A percentile compares a stretch with the other conserved stretches of the same genome.
phyloP scores from a whole-genome alignment of 2,888 invertebrate genomes.

The Mechanitis messenoides region DNA sequence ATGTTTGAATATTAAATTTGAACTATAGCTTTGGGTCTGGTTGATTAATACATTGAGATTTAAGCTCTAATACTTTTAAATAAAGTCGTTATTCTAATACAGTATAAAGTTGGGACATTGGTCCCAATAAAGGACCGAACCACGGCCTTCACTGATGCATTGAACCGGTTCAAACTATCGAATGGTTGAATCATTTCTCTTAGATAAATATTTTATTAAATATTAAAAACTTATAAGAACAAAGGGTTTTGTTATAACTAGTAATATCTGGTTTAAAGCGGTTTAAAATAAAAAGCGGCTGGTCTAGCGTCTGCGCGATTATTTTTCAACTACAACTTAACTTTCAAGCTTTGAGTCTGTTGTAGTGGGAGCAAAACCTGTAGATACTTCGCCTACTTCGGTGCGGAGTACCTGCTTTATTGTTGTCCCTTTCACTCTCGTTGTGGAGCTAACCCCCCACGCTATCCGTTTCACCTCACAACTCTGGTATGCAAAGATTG shows the following conservation, averaged over 20 bases:
- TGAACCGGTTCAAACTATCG: constrained; percentile 60
- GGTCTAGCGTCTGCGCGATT: constrained; percentile 45
- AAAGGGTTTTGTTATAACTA: background rate
- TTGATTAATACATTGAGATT: background rate
- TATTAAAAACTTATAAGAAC: constrained; percentile 11
- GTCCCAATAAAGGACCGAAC: constrained; percentile 62
- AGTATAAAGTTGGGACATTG: constrained; percentile 32
- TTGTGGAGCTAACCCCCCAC: constrained; percentile 41
- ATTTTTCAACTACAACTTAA: constrained; percentile 53
- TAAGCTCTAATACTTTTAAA: constrained; percentile 30
- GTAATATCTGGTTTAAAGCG: constrained; percentile 1
- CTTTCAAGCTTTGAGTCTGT: constrained; percentile 67
- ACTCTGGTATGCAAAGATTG: constrained; percentile 77
- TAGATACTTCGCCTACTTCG: constrained; percentile 71
- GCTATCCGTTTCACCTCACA: constrained; percentile 64
- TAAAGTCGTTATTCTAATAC: constrained; percentile 20
- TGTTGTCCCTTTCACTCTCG: constrained; percentile 66
- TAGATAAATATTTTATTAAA: constrained; percentile 15
- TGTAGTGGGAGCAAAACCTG: constrained; percentile 77
- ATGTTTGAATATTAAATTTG: too few relatives aligned
- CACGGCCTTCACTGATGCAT: constrained; percentile 74
- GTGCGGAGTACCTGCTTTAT: constrained; percentile 64
- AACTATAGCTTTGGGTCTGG: too few relatives aligned
- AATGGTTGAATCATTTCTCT: constrained; percentile 39
- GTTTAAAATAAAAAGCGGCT: constrained; percentile 32